Evolutionary conservation across 2,888 invertebrate genomes (phyloP).

Genomic region (Nephrotoma appendiculata): DNA sequence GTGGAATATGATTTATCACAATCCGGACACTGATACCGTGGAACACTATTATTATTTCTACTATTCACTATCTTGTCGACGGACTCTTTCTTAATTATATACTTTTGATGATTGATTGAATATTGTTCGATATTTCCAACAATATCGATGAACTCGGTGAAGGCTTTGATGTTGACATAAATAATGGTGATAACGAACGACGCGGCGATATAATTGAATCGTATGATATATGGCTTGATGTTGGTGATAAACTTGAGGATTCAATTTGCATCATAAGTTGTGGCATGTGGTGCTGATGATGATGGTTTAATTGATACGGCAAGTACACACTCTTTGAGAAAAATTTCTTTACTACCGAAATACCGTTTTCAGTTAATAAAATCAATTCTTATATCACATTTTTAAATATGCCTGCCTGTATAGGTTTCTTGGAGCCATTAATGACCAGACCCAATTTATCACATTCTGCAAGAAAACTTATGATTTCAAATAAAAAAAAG

Average conservation of each 20-base stretch:
- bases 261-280: conserved; percentile 13
- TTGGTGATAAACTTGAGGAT: conserved; percentile 13
- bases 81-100: background rate
- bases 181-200: conserved; percentile 26
- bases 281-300: conserved; percentile 17
- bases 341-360: too few species aligned
- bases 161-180: conserved; percentile 24
- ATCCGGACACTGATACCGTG: conserved; percentile 81
- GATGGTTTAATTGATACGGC: conserved; percentile 21
- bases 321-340: too few species aligned
- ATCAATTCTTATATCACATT: too few species aligned
- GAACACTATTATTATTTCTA: conserved; percentile 21
- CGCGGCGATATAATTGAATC: conserved; percentile 23
- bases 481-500: too few species aligned
- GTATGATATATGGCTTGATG: conserved; percentile 27
- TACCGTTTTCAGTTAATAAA: too few species aligned
- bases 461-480: too few species aligned
- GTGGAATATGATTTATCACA: conserved; percentile 86
- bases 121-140: conserved; percentile 10
- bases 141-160: conserved; percentile 22
- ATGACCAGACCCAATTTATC: too few species aligned
- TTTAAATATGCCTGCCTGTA: too few species aligned
- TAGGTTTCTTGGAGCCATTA: too few species aligned
- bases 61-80: background rate
- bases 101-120: background rate